phyloP scores from a whole-genome alignment of 2,113 vertebrate genomes.

The Eudyptes chrysolophus region DNA sequence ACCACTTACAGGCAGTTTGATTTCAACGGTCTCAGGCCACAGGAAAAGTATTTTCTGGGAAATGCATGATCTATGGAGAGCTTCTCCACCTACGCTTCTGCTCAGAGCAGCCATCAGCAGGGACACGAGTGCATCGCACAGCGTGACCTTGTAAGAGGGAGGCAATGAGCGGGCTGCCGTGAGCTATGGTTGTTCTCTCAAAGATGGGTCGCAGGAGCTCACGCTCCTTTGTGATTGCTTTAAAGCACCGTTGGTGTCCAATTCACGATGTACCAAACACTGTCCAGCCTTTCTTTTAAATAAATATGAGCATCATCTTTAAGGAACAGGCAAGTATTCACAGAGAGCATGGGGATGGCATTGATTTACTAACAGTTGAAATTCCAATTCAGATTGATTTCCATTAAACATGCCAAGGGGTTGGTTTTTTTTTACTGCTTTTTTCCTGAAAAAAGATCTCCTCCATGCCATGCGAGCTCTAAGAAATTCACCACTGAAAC shows the following conservation, averaged over 20 bases:
- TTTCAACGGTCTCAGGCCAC: neutral
- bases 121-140: accelerated
- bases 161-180: neutral
- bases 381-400: constrained; percentile 51
- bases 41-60: neutral
- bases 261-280: neutral
- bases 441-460: constrained; percentile 13
- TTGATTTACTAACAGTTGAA: constrained; percentile 56
- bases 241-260: neutral
- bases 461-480: neutral
- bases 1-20: neutral
- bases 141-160: neutral
- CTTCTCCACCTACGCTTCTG: neutral
- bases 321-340: neutral
- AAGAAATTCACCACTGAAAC: constrained; percentile 46
- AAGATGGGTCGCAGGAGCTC: neutral
- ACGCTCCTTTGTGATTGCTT: neutral
- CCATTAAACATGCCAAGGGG: constrained; percentile 38
- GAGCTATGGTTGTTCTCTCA: neutral
- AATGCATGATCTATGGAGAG: neutral
- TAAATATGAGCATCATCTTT: neutral
- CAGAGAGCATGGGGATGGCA: constrained; percentile 15
- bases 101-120: neutral
- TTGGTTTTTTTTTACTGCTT: neutral
- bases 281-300: neutral